phyloP scores from a whole-genome alignment of 2,888 invertebrate genomes.

The Xestia rhomboidea region DNA sequence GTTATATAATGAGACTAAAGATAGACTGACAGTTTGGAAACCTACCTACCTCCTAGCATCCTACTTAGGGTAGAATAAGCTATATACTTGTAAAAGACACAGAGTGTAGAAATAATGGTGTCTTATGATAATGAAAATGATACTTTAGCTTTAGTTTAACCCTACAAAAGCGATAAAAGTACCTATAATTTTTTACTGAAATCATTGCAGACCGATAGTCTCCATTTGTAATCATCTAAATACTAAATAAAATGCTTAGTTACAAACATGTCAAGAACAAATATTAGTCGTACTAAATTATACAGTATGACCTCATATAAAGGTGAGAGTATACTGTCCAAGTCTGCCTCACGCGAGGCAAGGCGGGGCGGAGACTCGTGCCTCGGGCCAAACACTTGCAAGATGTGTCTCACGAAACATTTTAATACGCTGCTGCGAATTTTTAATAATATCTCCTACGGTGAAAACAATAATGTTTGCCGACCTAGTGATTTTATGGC shows the following conservation, averaged over 20 bases:
- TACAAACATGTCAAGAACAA: constrained; percentile 32
- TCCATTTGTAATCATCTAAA: not conserved
- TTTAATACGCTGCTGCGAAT: constrained; percentile 49
- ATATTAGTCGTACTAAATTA: constrained; percentile 25
- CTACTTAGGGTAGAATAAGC: not conserved
- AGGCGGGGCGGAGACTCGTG: constrained; percentile 16
- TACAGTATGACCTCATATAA: constrained; percentile 45
- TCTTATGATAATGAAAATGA: not conserved
- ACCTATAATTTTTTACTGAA: not conserved
- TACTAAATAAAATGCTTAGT: constrained; percentile 6
- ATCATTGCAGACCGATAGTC: not conserved
- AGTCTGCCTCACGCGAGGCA: constrained; percentile 14
- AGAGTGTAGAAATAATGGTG: not conserved
- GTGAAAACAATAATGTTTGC: constrained; percentile 38
- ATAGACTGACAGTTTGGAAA: too few species aligned
- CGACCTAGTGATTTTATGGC: constrained; percentile 31
- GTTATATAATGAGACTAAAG: too few species aligned
- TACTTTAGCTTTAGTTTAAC: not conserved
- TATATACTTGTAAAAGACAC: too few species aligned
- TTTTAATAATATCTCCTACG: constrained; percentile 40
- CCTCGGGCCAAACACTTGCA: constrained; percentile 48
- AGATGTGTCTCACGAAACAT: constrained; percentile 25
- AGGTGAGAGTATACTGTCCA: constrained; percentile 31
- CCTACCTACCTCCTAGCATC: too few species aligned
- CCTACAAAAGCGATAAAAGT: not conserved